phyloP scores from a whole-genome alignment of 2,888 invertebrate species.

The Melieria picta region DNA sequence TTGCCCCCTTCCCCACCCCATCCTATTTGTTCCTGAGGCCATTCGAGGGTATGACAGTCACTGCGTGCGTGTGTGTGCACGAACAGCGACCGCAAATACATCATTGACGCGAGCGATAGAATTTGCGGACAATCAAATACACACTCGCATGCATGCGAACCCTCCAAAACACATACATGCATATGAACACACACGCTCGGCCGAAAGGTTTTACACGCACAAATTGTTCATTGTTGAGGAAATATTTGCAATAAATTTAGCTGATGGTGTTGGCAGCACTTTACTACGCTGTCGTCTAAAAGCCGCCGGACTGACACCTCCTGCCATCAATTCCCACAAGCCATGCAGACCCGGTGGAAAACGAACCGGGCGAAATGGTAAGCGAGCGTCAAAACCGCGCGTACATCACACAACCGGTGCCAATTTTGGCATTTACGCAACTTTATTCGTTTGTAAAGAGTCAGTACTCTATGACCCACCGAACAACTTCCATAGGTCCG shows the following conservation, averaged over 20 bases:
- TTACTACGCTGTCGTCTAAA: conserved; percentile 13
- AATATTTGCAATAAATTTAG: conserved; percentile 65
- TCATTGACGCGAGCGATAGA: conserved; percentile 23
- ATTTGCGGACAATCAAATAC: conserved; percentile 30
- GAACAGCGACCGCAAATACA: conserved; percentile 40
- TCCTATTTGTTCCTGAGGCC: no score
- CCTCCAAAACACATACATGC: conserved; percentile 30
- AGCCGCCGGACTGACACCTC: conserved; percentile 9
- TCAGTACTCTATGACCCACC: no score
- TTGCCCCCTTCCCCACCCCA: no score
- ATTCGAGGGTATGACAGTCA: neutral
- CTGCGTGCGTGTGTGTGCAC: conserved; percentile 23
- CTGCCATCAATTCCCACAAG: neutral
- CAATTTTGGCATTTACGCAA: no score
- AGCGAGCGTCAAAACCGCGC: no score
- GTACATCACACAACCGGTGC: no score
- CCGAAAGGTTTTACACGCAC: conserved; percentile 48
- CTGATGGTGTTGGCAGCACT: conserved; percentile 53
- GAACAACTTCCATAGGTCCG: no score
- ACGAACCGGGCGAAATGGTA: neutral
- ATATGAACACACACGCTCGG: conserved; percentile 22
- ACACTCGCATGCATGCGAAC: conserved; percentile 28
- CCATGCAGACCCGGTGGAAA: neutral
- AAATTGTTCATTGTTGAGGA: conserved; percentile 62
- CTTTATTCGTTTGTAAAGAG: no score